Evolutionary conservation across 2,797 vertebrate genomes (phyloP).

Genomic region (Champsocephalus gunnari): DNA sequence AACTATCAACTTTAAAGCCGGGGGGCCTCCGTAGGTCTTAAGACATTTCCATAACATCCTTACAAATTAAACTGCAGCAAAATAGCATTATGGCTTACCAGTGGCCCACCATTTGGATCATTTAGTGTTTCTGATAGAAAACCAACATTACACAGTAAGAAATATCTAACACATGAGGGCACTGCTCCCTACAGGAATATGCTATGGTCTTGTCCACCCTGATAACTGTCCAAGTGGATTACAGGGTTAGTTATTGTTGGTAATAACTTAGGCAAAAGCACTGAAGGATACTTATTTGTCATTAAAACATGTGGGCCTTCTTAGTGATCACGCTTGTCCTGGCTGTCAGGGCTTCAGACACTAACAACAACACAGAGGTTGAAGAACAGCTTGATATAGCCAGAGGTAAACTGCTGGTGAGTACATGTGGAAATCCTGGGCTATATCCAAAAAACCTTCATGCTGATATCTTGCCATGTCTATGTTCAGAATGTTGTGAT

Average conservation of each 20-base stretch:
- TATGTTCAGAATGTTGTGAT: not conserved
- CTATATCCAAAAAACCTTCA: not conserved
- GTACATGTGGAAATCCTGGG: constrained; percentile 32
- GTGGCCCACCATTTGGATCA: not conserved
- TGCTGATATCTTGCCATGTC: not conserved
- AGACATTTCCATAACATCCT: constrained; percentile 16
- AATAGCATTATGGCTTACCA: not conserved
- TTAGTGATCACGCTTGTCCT: constrained; percentile 60
- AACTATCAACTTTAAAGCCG: constrained; percentile 47
- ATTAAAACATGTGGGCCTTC: constrained; percentile 58
- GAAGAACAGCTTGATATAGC: constrained; percentile 72
- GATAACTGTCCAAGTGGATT: constrained; percentile 26
- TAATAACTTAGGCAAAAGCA: constrained; percentile 10
- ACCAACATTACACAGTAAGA: not conserved
- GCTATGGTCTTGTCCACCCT: constrained; percentile 54
- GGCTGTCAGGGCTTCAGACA: constrained; percentile 29
- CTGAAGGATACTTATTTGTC: not conserved
- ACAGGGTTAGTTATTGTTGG: constrained; percentile 5
- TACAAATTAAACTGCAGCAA: not conserved
- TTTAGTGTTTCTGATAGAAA: not conserved
- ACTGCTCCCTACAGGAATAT: constrained; percentile 16
- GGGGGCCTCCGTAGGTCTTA: constrained; percentile 18
- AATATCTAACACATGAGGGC: not conserved
- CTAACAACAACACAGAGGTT: constrained; percentile 25
- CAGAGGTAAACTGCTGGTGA: constrained; percentile 82